These are phyloP conservation scores for Hyles euphorbiae DNA, from an alignment of 1,140 invertebrate genomes.

Conservation along the genomic window DNA sequence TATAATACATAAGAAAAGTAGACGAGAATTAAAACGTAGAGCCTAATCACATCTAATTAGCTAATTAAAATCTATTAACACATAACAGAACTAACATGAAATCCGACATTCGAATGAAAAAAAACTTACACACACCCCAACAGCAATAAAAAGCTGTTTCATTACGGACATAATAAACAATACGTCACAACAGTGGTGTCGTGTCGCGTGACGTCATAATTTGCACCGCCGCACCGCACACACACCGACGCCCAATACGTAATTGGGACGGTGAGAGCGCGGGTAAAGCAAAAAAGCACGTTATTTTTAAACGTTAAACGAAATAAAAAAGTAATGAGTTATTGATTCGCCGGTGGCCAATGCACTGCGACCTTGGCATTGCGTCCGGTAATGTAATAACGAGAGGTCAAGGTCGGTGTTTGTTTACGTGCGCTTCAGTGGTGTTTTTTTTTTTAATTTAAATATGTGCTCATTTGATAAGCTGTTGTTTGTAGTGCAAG, in stretches of 20 bases:
- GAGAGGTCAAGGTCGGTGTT: constrained; percentile 29
- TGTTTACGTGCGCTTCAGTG: constrained; percentile 4
- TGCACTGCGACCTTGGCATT: constrained; percentile 26
- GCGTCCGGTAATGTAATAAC: constrained; percentile 22
- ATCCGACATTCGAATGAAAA: too few species aligned
- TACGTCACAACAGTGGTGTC: not conserved
- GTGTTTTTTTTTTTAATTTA: constrained; percentile 11
- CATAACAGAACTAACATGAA: too few species aligned
- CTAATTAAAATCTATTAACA: too few species aligned
- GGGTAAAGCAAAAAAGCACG: constrained; percentile 31
- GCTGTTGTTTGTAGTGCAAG: too few species aligned
- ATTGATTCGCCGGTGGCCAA: constrained; percentile 36
- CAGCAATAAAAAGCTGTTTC: not conserved
- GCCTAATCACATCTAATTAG: too few species aligned
- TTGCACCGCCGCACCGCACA: constrained; percentile 14
- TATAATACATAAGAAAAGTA: too few species aligned
- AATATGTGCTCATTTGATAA: constrained; percentile 2
- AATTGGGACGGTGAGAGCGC: constrained; percentile 25
- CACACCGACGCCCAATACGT: constrained; percentile 26
- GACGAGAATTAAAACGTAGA: too few species aligned
- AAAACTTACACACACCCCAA: too few species aligned
- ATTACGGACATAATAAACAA: too few species aligned
- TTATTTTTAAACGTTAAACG: constrained; percentile 42
- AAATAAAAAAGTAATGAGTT: constrained; percentile 51
- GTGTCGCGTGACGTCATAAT: constrained; percentile 23